Evolutionary conservation across 2,797 vertebrate genomes (phyloP).

Genomic region (Muscicapa striata): DNA sequence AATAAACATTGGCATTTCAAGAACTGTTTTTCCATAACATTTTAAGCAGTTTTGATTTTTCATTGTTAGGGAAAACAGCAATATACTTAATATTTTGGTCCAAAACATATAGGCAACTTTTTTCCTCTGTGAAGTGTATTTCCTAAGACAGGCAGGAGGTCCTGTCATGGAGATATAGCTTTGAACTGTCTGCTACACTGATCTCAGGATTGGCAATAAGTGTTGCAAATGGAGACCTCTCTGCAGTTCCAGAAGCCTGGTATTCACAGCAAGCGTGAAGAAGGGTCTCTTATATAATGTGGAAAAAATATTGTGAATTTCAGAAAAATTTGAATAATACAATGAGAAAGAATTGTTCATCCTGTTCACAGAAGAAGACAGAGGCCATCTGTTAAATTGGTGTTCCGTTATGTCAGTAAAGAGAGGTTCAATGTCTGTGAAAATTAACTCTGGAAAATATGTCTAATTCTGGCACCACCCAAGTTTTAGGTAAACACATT

Average conservation of each 20-base stretch:
- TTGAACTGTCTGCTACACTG: background rate
- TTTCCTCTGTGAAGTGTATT: background rate
- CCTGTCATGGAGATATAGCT: background rate
- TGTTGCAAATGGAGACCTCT: background rate
- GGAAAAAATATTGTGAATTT: background rate
- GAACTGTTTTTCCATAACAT: background rate
- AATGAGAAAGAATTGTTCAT: background rate
- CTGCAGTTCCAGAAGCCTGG: background rate
- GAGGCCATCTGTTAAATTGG: background rate
- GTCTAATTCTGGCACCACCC: background rate
- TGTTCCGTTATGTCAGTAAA: background rate
- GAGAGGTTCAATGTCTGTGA: background rate
- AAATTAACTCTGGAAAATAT: background rate
- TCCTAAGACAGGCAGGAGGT: background rate
- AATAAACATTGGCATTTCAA: background rate
- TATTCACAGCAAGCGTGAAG: background rate
- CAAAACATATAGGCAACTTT: background rate
- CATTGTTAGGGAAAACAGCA: background rate
- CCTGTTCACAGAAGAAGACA: background rate
- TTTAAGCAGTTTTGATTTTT: background rate
- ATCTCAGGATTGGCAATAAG: background rate
- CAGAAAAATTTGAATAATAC: background rate
- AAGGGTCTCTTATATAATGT: background rate
- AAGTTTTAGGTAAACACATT: background rate
- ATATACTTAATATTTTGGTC: background rate